Conservation (phyloP, 1,140 invertebrate genomes). For the Neodiprion lecontei region DNA sequence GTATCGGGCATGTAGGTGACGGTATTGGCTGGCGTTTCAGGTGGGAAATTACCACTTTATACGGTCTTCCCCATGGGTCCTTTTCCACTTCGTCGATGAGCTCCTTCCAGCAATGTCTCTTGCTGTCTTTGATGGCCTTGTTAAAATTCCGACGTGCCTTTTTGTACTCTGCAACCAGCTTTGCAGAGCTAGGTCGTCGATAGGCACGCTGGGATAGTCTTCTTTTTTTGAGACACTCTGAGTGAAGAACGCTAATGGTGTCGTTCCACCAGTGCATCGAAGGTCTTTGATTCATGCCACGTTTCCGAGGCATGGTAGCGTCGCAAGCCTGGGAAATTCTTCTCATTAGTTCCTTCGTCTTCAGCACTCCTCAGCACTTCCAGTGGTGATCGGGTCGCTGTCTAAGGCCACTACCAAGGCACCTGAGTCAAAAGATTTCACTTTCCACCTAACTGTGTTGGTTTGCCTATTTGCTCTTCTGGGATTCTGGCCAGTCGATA, state of each 20-base stretch:
- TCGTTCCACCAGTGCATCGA: background rate
- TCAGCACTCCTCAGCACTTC: background rate
- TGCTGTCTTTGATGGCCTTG: conserved; percentile 15
- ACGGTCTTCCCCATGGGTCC: conserved; percentile 34
- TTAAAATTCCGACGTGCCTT: background rate
- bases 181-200: background rate
- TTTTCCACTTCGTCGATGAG: conserved; percentile 29
- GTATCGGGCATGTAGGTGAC: conserved; percentile 9
- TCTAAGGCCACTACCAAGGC: conserved; percentile 12
- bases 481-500: background rate
- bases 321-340: conserved; percentile 21
- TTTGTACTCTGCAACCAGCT: background rate
- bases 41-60: conserved; percentile 29
- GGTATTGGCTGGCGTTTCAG: conserved; percentile 18
- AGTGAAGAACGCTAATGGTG: conserved; percentile 11
- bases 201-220: background rate
- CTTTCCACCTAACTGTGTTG: conserved; percentile 22
- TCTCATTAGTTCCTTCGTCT: conserved; percentile 18
- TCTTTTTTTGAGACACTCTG: background rate
- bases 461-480: background rate
- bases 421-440: conserved; percentile 22
- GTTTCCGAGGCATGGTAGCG: conserved; percentile 20
- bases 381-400: background rate
- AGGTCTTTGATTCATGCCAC: background rate
- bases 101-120: conserved; percentile 30